phyloP scores from a whole-genome alignment of 2,113 vertebrate genomes.

The Camelus dromedarius region DNA sequence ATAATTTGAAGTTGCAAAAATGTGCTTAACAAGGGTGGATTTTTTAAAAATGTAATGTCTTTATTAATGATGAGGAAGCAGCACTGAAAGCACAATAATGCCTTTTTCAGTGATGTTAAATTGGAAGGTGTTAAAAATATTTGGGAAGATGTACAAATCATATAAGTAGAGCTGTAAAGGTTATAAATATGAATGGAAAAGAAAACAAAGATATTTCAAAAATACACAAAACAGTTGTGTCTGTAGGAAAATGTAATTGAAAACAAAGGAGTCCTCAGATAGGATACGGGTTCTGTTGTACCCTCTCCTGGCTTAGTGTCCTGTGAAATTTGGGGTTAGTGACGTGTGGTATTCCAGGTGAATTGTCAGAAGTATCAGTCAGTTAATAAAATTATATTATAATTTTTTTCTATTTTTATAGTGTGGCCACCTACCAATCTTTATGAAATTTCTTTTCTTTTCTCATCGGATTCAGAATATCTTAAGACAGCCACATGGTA shows the following conservation, averaged over 20 bases:
- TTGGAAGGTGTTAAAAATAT: constrained; percentile 48
- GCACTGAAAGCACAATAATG: background rate
- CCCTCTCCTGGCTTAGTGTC: background rate
- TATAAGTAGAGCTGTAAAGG: constrained; percentile 50
- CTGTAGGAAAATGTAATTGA: constrained; percentile 28
- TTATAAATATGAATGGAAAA: constrained; percentile 69
- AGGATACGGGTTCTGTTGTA: fast-evolving
- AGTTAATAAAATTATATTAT: background rate
- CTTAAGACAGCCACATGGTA: background rate
- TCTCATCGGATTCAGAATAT: background rate
- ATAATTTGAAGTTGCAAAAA: constrained; percentile 69
- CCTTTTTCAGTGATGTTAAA: constrained; percentile 28
- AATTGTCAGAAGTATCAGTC: background rate
- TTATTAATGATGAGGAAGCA: constrained; percentile 68
- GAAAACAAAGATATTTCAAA: constrained; percentile 52
- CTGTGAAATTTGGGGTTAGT: too few species aligned
- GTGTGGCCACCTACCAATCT: background rate
- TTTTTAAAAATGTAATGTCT: constrained; percentile 43
- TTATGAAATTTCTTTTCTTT: background rate
- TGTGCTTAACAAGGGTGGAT: constrained; percentile 55
- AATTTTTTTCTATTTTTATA: constrained; percentile 16
- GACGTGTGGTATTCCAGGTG: background rate
- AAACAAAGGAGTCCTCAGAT: background rate
- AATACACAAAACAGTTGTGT: background rate
- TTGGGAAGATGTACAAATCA: constrained; percentile 60